Evolutionary conservation across 2,113 vertebrate species (phyloP).

Genomic region (Lagopus leucura): DNA sequence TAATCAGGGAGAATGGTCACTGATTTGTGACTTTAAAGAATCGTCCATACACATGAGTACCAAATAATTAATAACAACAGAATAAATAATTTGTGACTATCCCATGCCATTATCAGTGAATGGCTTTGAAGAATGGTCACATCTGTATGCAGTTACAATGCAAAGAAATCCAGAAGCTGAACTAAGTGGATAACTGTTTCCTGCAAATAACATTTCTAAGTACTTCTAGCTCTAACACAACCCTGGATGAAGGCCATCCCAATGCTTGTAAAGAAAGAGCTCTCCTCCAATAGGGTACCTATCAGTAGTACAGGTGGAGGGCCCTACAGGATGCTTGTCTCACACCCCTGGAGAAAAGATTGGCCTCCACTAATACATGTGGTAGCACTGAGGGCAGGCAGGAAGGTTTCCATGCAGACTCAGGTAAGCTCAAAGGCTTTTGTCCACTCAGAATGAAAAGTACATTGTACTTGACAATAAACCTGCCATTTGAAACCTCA

Average conservation of each 20-base stretch:
- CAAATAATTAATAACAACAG: not conserved
- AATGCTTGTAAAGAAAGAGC: not conserved
- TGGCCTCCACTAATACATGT: not conserved
- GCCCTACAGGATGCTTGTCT: conserved; percentile 27
- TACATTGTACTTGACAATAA: conserved; percentile 71
- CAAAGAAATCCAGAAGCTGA: not conserved
- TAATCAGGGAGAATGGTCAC: not conserved
- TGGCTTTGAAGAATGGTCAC: not conserved
- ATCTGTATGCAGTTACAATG: not conserved
- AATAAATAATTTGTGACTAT: not conserved
- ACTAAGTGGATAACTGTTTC: not conserved
- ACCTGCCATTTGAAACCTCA: conserved; percentile 67
- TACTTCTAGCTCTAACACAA: not conserved
- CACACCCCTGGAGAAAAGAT: conserved; percentile 1
- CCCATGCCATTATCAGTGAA: not conserved
- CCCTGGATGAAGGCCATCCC: not conserved
- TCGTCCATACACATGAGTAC: not conserved
- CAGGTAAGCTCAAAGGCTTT: conserved; percentile 62
- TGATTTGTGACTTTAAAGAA: not conserved
- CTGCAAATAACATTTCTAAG: not conserved
- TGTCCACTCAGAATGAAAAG: conserved; percentile 62
- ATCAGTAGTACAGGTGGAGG: not conserved
- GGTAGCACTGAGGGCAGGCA: conserved; percentile 17
- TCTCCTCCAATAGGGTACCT: not conserved
- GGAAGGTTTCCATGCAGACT: conserved; percentile 30